phyloP scores from a whole-genome alignment of 1,140 invertebrate species.

The Glossosoma conforme region DNA sequence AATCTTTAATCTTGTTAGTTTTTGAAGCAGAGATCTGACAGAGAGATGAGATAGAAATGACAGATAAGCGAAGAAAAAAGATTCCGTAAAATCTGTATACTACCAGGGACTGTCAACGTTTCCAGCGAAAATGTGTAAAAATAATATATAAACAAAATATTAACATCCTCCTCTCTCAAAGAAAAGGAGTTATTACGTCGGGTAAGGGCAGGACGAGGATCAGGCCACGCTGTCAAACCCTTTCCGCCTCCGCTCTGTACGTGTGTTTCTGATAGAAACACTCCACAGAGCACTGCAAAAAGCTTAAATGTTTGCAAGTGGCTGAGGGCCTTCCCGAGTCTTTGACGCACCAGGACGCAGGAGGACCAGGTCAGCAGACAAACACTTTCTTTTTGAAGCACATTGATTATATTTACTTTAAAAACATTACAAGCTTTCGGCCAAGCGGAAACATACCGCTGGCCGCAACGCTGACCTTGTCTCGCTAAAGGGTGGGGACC shows the following conservation, averaged over 20 bases:
- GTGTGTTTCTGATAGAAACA: neutral
- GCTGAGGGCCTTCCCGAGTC: too few relatives aligned
- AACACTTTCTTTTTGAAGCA: too few relatives aligned
- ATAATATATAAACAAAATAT: neutral
- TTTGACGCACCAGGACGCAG: too few relatives aligned
- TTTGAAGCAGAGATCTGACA: conserved; percentile 25
- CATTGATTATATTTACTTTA: too few relatives aligned
- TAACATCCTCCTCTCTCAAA: neutral
- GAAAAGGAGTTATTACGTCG: neutral
- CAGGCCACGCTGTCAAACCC: too few relatives aligned
- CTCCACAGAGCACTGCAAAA: neutral
- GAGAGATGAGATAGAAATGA: conserved; percentile 30
- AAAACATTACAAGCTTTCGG: too few relatives aligned
- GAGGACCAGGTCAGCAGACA: too few relatives aligned
- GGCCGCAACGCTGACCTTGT: too few relatives aligned
- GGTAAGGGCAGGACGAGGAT: too few relatives aligned
- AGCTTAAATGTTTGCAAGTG: too few relatives aligned
- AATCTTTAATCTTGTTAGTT: conserved; percentile 30
- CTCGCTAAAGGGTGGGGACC: too few relatives aligned
- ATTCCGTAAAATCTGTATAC: conserved; percentile 27
- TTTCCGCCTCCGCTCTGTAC: neutral
- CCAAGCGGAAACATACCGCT: too few relatives aligned
- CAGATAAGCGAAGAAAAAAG: conserved; percentile 30
- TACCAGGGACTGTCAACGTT: conserved; percentile 7
- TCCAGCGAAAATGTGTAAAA: neutral